Percentiles rank a stretch among this genome's conserved stretches.
phyloP scores from a whole-genome alignment of 2,113 vertebrate genomes.

The Sardina pilchardus region DNA sequence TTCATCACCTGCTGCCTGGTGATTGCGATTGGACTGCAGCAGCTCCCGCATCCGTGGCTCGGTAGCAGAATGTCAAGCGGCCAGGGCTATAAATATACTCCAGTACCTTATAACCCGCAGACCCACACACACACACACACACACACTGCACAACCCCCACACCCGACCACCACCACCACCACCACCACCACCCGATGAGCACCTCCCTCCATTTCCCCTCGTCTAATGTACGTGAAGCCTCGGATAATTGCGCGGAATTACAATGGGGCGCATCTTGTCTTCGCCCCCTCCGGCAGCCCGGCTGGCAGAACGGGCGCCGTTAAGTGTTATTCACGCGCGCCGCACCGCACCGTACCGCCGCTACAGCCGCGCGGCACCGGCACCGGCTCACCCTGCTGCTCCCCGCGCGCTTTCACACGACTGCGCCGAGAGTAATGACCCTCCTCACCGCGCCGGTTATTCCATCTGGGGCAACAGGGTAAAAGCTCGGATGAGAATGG shows the following conservation, averaged over 20 bases:
- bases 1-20: conserved; percentile 39
- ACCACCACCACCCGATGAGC: conserved; percentile 29
- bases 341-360: no score
- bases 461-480: conserved; percentile 65
- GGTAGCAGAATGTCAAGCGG: conserved; percentile 40
- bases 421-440: conserved; percentile 72
- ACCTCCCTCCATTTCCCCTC: conserved; percentile 56
- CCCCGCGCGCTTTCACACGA: conserved; percentile 58
- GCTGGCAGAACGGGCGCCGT: conserved; percentile 61
- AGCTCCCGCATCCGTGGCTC: neutral
- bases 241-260: conserved; percentile 69
- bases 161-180: conserved; percentile 48
- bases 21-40: conserved; percentile 49
- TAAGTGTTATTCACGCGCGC: conserved; percentile 65
- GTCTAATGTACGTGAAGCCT: conserved; percentile 70
- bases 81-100: conserved; percentile 62
- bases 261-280: conserved; percentile 59
- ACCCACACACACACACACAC: neutral
- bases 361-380: neutral
- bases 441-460: conserved; percentile 60
- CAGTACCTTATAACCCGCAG: neutral
- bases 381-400: conserved; percentile 18
- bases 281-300: conserved; percentile 33
- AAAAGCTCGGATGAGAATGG: conserved; percentile 61
- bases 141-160: neutral